phyloP scores from a whole-genome alignment of 2,797 vertebrate species.

The Poeciliopsis presidionis region DNA sequence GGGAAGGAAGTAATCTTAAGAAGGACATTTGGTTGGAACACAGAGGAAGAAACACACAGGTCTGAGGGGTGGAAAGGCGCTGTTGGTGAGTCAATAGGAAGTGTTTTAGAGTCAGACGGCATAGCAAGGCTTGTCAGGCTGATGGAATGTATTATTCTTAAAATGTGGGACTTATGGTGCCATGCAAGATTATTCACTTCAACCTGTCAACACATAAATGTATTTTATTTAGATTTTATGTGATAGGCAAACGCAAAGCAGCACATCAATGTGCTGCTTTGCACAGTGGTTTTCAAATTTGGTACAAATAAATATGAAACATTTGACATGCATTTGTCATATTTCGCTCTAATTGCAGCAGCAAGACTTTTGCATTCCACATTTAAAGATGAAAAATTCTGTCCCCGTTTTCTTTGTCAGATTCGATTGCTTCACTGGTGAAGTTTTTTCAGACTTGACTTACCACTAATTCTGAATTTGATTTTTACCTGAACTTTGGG shows the following conservation, averaged over 20 bases:
- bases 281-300: neutral
- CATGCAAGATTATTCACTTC: neutral
- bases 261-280: neutral
- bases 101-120: constrained; percentile 48
- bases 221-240: neutral
- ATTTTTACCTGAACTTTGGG: neutral
- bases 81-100: constrained; percentile 67
- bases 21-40: constrained; percentile 31
- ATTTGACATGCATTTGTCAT: neutral
- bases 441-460: no score
- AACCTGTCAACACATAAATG: neutral
- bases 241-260: neutral
- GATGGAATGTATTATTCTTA: constrained; percentile 45
- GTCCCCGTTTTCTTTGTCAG: neutral
- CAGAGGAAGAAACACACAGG: constrained; percentile 65
- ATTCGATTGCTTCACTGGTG: neutral
- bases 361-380: neutral
- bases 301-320: neutral
- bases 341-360: neutral
- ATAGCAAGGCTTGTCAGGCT: constrained; percentile 35
- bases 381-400: neutral
- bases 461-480: neutral
- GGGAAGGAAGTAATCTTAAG: constrained; percentile 51
- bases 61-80: constrained; percentile 44
- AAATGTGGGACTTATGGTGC: neutral